phyloP scores from a whole-genome alignment of 2,888 invertebrate genomes.

The Copidosoma aretas region DNA sequence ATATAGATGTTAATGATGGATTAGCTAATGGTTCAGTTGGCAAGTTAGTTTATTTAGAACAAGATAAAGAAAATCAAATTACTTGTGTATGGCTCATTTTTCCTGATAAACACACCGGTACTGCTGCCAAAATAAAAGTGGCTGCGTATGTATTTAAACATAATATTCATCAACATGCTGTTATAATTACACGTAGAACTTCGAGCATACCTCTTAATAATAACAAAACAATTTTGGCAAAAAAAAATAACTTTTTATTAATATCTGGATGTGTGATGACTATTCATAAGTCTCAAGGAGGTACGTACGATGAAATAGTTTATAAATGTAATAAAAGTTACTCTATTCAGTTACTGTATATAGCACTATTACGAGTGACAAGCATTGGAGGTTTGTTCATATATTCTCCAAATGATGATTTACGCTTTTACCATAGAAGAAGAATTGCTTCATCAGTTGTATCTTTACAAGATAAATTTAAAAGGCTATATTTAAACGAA shows the following conservation, averaged over 20 bases:
- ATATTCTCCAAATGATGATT: conserved; percentile 9
- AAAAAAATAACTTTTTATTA: conserved; percentile 41
- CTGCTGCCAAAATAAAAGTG: conserved; percentile 16
- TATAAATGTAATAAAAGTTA: conserved; percentile 39
- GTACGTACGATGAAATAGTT: conserved; percentile 38
- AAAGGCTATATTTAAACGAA: conserved; percentile 10
- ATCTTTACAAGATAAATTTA: conserved; percentile 14
- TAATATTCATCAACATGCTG: conserved; percentile 43
- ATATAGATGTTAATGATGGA: conserved; percentile 53
- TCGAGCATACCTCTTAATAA: conserved; percentile 27
- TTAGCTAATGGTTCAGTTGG: conserved; percentile 51
- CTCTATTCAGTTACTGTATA: conserved; percentile 31
- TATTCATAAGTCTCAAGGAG: conserved; percentile 42
- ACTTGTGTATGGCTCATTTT: conserved; percentile 32
- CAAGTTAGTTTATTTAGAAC: conserved; percentile 47
- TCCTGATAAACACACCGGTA: conserved; percentile 25
- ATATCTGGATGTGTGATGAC: conserved; percentile 38
- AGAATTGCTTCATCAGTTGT: conserved; percentile 8
- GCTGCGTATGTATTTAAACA: conserved; percentile 3
- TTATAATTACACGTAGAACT: conserved; percentile 38
- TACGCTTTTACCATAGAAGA: conserved; percentile 15
- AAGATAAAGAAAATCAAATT: conserved; percentile 10
- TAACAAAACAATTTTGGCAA: conserved; percentile 32
- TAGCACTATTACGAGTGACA: conserved; percentile 29
- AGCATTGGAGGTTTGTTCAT: conserved; percentile 21